phyloP scores from a whole-genome alignment of 2,797 vertebrate genomes.

The Astyanax mexicanus region DNA sequence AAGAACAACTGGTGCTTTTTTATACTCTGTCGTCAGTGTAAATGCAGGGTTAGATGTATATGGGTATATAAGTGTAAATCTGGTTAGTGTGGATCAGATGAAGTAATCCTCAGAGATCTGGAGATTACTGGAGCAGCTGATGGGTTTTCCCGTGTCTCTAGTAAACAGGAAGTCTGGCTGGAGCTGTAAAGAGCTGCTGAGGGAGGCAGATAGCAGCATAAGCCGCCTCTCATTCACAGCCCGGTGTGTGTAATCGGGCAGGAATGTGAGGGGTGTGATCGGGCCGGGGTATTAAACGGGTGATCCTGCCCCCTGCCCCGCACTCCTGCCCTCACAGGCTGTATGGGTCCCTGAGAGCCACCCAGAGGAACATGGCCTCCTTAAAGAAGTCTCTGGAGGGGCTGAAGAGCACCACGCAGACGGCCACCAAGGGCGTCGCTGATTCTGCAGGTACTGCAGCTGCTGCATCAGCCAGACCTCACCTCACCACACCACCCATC shows the following conservation, averaged over 20 bases:
- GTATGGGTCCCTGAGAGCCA: conserved; percentile 35
- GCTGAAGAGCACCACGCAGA: conserved; percentile 73
- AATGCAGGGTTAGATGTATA: too few species aligned
- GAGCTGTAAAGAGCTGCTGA: conserved; percentile 70
- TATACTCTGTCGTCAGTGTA: too few species aligned
- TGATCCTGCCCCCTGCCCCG: neutral
- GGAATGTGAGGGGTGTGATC: conserved; percentile 64
- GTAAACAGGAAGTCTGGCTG: conserved; percentile 50
- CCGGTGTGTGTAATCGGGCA: conserved; percentile 76
- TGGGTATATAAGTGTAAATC: too few species aligned
- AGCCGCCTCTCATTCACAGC: conserved; percentile 60
- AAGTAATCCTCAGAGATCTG: too few species aligned
- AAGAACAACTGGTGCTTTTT: too few species aligned
- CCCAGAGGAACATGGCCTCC: conserved; percentile 75
- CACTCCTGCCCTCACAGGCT: conserved; percentile 54
- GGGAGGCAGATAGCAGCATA: conserved; percentile 60
- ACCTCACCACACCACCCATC: too few species aligned
- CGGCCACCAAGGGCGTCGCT: conserved; percentile 72
- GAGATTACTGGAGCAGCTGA: too few species aligned
- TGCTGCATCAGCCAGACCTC: neutral
- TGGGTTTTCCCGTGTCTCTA: too few species aligned
- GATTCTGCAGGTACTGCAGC: conserved; percentile 72
- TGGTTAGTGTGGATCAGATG: too few species aligned
- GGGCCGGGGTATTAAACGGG: conserved; percentile 75
- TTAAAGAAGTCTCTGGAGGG: conserved; percentile 81